Evolutionary conservation across 2,797 vertebrate genomes (phyloP).

Genomic region (Macropus fuliginosus): DNA sequence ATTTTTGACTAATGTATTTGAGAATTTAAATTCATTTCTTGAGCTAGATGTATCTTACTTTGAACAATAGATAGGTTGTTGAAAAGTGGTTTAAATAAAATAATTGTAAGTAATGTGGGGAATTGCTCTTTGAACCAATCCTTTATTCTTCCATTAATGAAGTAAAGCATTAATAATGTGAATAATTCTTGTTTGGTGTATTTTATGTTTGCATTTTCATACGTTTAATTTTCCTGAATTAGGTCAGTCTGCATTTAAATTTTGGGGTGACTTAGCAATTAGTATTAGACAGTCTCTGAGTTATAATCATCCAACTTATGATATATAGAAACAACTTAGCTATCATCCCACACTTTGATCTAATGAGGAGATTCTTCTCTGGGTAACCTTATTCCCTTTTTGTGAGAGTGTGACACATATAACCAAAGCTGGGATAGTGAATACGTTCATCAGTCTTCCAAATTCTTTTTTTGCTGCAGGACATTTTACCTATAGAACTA

Average conservation of each 20-base stretch:
- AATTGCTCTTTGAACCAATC: not conserved
- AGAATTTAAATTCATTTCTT: constrained; percentile 47
- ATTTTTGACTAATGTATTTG: constrained; percentile 31
- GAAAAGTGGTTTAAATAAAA: not conserved
- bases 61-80: not conserved
- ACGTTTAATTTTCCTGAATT: not conserved
- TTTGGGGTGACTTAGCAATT: not conserved
- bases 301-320: not conserved
- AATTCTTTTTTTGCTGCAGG: not conserved
- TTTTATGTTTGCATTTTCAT: not conserved
- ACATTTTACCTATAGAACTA: not conserved
- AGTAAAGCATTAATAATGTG: not conserved
- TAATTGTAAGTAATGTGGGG: not conserved
- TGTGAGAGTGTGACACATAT: not conserved
- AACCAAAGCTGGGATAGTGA: not conserved
- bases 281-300: not conserved
- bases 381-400: not conserved
- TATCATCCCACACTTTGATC: not conserved
- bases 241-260: not conserved
- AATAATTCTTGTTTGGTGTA: not conserved
- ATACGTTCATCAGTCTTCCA: not conserved
- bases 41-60: not conserved
- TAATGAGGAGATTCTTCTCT: not conserved
- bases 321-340: not conserved
- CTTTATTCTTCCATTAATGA: not conserved